Percentiles rank a stretch among this genome's conserved stretches.
phyloP scores from a whole-genome alignment of 2,888 invertebrate genomes.

The Cheilosia impressa region DNA sequence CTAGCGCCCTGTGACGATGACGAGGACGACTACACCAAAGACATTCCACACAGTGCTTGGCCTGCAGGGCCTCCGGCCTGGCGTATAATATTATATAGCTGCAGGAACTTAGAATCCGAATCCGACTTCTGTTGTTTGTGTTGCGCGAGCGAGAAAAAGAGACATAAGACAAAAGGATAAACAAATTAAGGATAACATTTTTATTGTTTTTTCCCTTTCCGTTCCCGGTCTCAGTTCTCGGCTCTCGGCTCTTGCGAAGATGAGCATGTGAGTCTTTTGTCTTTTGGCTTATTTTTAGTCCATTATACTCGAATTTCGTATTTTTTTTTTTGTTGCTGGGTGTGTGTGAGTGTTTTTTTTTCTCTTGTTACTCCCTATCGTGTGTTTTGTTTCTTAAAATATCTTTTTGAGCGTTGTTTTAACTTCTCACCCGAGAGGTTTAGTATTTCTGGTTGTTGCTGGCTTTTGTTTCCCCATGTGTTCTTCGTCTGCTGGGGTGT shows the following conservation, averaged over 20 bases:
- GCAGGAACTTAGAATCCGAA: constrained; percentile 9
- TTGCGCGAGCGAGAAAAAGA: not conserved
- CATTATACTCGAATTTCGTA: constrained; percentile 6
- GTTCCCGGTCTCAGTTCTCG: not conserved
- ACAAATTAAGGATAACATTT: constrained; percentile 70
- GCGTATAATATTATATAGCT: not conserved
- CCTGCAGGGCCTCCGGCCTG: not conserved
- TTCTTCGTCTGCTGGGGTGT: not conserved
- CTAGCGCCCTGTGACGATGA: constrained; percentile 55
- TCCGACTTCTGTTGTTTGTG: constrained; percentile 31
- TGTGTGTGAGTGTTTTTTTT: not conserved
- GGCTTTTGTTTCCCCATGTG: constrained; percentile 1
- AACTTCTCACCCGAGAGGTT: constrained; percentile 40
- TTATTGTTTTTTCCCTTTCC: constrained; percentile 47
- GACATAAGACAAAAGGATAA: constrained; percentile 64
- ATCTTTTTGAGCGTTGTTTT: constrained; percentile 40
- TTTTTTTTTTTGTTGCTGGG: not conserved
- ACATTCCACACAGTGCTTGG: constrained; percentile 19
- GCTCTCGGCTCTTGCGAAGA: too few relatives aligned
- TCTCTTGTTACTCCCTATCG: too few relatives aligned
- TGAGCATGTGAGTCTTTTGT: constrained; percentile 5
- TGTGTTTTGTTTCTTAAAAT: constrained; percentile 47
- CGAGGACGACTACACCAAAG: constrained; percentile 17
- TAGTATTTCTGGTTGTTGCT: not conserved
- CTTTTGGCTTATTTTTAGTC: constrained; percentile 29